Conservation (phyloP, 2,113 vertebrate species). For the Stegastes partitus region DNA sequence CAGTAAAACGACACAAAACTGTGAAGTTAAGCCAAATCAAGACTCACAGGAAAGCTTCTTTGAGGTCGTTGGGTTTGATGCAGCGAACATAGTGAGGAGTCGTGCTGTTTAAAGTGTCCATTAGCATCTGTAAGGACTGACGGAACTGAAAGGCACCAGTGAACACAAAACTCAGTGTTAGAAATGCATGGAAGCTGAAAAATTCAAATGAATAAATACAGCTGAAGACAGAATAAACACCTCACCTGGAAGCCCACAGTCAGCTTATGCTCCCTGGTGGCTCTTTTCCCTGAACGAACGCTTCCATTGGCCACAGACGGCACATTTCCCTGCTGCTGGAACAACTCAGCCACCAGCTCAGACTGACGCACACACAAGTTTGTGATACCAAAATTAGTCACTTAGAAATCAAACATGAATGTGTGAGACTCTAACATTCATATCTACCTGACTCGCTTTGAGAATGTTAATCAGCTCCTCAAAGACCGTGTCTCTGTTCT, state of each 20-base stretch:
- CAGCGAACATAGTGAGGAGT: slow-evolving; percentile 88
- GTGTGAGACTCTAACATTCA: background rate
- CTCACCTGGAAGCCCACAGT: slow-evolving; percentile 86
- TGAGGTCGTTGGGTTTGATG: slow-evolving; percentile 89
- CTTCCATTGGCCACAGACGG: slow-evolving; percentile 62
- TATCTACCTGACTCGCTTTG: slow-evolving; percentile 86
- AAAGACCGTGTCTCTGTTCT: slow-evolving; percentile 86
- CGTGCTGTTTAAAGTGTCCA: slow-evolving; percentile 86
- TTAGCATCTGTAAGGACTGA: slow-evolving; percentile 84
- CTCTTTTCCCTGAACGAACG: slow-evolving; percentile 72
- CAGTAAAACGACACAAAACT: background rate
- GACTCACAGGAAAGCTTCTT: slow-evolving; percentile 83
- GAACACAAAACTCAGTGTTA: background rate
- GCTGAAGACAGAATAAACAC: background rate
- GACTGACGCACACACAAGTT: slow-evolving; percentile 69
- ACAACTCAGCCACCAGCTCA: slow-evolving; percentile 84
- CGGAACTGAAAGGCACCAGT: slow-evolving; percentile 78
- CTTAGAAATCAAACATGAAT: background rate
- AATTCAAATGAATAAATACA: background rate
- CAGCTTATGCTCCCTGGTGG: slow-evolving; percentile 82
- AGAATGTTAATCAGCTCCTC: slow-evolving; percentile 88
- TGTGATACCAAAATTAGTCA: background rate
- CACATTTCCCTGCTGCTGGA: slow-evolving; percentile 77
- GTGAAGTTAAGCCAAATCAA: background rate
- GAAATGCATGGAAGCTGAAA: background rate